phyloP scores from a whole-genome alignment of 2,797 vertebrate species.

The Anguilla marmorata region DNA sequence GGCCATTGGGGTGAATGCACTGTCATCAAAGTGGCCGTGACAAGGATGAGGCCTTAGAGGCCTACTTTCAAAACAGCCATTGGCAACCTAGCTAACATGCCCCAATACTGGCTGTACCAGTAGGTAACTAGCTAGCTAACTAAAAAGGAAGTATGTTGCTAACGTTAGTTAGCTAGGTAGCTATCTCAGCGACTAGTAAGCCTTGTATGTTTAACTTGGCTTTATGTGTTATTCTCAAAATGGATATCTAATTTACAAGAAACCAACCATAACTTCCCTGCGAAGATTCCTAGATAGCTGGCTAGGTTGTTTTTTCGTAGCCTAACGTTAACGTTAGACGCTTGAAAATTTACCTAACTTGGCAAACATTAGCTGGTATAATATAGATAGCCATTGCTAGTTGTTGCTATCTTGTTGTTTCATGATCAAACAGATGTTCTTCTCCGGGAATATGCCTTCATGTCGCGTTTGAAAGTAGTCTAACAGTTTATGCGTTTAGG shows the following conservation, averaged over 20 bases:
- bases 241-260: background rate
- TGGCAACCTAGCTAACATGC: background rate
- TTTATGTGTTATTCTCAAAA: background rate
- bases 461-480: no score
- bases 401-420: no score
- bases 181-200: background rate
- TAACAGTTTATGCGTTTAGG: no score
- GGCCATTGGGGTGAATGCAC: conserved; percentile 60
- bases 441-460: no score
- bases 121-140: background rate
- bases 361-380: no score
- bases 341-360: no score
- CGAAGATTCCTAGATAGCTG: background rate
- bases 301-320: background rate
- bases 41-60: conserved; percentile 65
- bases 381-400: no score
- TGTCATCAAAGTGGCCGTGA: conserved; percentile 71
- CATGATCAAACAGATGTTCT: no score
- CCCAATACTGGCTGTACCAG: background rate
- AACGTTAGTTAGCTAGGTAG: background rate
- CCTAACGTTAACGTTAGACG: no score
- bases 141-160: background rate
- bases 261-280: background rate
- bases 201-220: background rate
- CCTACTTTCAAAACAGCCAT: conserved; percentile 21